These are phyloP conservation scores for Hafferia zeledoni DNA, from an alignment of 2,797 vertebrate species.

Conservation along the genomic window DNA sequence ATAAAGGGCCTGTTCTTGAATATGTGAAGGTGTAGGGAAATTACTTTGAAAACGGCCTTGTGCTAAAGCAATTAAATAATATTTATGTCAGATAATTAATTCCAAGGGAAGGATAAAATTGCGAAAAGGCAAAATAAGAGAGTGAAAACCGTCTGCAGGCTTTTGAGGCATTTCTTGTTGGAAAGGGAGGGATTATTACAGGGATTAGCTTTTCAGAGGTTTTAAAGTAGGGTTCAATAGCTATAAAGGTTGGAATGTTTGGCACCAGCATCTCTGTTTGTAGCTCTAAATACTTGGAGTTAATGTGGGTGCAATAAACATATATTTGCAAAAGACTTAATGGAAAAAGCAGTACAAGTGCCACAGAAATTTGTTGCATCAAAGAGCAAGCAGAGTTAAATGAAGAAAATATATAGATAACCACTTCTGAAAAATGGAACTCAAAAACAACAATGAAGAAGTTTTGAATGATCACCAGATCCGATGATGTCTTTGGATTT, in stretches of 20 bases:
- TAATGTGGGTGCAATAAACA: constrained; percentile 11
- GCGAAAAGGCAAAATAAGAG: not conserved
- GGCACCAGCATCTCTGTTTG: not conserved
- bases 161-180: constrained; percentile 20
- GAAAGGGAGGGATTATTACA: not conserved
- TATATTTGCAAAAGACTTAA: not conserved
- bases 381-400: not conserved
- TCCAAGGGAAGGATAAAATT: constrained; percentile 28
- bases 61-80: constrained; percentile 47
- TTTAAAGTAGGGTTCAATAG: not conserved
- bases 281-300: not conserved
- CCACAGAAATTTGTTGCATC: not conserved
- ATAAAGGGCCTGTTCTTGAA: not conserved
- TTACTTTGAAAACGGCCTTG: not conserved
- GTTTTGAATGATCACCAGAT: not conserved
- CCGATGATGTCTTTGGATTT: not conserved
- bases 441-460: not conserved
- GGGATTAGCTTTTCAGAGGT: not conserved
- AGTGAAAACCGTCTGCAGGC: not conserved
- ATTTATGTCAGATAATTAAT: constrained; percentile 34
- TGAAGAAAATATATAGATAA: not conserved
- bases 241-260: constrained; percentile 9
- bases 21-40: not conserved
- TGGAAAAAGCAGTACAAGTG: not conserved
- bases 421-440: not conserved